Percentiles rank a stretch among this genome's conserved stretches.
phyloP scores from a whole-genome alignment of 2,888 invertebrate species.

The Nematopogon swammerdamellus region DNA sequence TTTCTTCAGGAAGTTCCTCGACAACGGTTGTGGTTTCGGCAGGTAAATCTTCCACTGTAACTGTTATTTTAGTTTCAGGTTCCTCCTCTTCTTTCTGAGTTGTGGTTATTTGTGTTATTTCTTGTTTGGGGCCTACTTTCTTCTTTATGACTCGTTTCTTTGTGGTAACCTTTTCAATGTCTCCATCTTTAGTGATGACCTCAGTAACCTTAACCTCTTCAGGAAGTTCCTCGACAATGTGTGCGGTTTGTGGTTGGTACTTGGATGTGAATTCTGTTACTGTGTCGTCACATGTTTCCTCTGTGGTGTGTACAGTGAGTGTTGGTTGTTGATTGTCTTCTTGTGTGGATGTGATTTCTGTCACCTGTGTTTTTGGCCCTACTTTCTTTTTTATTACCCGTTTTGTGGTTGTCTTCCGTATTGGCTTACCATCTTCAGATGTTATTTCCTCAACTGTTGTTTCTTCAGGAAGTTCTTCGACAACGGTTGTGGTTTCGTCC shows the following conservation, averaged over 20 bases:
- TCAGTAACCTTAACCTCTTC: too few species aligned
- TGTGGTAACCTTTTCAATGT: not conserved
- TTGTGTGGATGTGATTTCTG: slow-evolving; percentile 32
- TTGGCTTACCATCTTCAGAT: slow-evolving; percentile 15
- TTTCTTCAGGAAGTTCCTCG: too few species aligned
- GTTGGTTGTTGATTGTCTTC: slow-evolving; percentile 22
- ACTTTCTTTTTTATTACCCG: slow-evolving; percentile 35
- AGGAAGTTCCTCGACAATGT: too few species aligned
- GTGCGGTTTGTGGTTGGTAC: too few species aligned
- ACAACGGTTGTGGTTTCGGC: too few species aligned
- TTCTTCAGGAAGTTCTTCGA: slow-evolving; percentile 12
- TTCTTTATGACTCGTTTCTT: slow-evolving; percentile 25
- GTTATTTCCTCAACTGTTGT: slow-evolving; percentile 8
- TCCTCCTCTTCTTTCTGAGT: slow-evolving; percentile 19
- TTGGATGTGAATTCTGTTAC: too few species aligned
- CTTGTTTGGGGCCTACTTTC: slow-evolving; percentile 26
- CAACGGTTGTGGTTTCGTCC: slow-evolving; percentile 6
- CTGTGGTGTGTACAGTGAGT: too few species aligned
- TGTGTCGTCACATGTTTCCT: too few species aligned
- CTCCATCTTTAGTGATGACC: slow-evolving; percentile 8
- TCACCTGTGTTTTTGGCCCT: slow-evolving; percentile 32
- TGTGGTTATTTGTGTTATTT: slow-evolving; percentile 24
- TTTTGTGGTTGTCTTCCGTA: slow-evolving; percentile 24
- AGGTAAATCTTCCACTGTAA: slow-evolving; percentile 3
- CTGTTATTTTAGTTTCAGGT: slow-evolving; percentile 24